Percentiles rank a stretch among this genome's conserved stretches.
Evolutionary conservation across 2,888 invertebrate species (phyloP).

Genomic region (Caenorhabditis zanzibari): DNA sequence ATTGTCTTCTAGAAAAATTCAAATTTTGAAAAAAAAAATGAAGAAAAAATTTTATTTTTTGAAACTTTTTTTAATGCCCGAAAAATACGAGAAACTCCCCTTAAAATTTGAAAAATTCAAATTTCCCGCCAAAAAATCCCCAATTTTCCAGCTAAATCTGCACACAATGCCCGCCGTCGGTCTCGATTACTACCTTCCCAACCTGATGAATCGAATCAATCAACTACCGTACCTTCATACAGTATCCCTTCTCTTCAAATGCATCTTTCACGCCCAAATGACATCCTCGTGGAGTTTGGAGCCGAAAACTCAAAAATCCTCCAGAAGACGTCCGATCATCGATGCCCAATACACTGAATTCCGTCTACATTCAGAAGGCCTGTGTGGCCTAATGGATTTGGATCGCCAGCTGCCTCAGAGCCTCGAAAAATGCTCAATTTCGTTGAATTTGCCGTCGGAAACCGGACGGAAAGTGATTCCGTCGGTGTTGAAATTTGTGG

Average conservation of each 20-base stretch:
- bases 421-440: conserved; percentile 53
- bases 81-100: neutral
- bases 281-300: conserved; percentile 63
- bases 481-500: conserved; percentile 55
- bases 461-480: conserved; percentile 9
- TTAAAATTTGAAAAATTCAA: neutral
- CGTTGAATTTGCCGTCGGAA: conserved; percentile 55
- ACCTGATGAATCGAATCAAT: conserved; percentile 66
- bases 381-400: conserved; percentile 62
- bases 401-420: conserved; percentile 63
- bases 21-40: too few species aligned
- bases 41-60: too few species aligned
- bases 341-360: conserved; percentile 55
- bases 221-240: conserved; percentile 36
- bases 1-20: too few species aligned
- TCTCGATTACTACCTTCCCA: conserved; percentile 69
- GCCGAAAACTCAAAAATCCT: conserved; percentile 23
- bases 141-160: conserved; percentile 59
- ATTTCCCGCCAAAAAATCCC: conserved; percentile 1
- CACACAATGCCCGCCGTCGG: conserved; percentile 69
- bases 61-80: too few species aligned
- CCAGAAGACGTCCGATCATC: conserved; percentile 40
- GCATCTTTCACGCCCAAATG: conserved; percentile 56
- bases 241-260: conserved; percentile 62
- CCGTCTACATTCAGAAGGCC: conserved; percentile 61